Percentiles rank a stretch among this genome's conserved stretches.
These are phyloP conservation scores for Melanerpes aurifrons DNA, from an alignment of 2,113 vertebrate species.

Conservation along the genomic window DNA sequence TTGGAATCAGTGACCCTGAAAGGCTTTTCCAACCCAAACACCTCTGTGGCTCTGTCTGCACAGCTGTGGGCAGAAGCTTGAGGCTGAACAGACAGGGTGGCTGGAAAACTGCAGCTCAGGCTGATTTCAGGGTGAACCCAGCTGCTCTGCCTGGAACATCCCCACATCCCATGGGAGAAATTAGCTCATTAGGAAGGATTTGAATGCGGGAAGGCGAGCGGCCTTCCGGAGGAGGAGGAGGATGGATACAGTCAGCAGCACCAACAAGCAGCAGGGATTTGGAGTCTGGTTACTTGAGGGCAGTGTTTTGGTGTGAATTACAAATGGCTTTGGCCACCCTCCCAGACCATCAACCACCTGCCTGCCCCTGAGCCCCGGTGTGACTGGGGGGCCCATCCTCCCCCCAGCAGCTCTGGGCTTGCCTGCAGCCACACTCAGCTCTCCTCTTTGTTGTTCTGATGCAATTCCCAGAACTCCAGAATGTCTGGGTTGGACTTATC, in stretches of 20 bases:
- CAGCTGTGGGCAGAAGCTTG: rapidly evolving
- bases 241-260: rapidly evolving
- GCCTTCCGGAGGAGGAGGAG: neutral
- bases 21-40: no score
- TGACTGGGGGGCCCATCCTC: rapidly evolving
- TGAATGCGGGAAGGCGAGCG: rapidly evolving
- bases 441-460: no score
- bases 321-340: neutral
- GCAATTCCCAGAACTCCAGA: neutral
- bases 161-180: rapidly evolving
- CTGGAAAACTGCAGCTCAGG: neutral
- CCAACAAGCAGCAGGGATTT: rapidly evolving
- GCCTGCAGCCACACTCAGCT: rapidly evolving
- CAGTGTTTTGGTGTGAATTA: neutral
- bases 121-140: rapidly evolving
- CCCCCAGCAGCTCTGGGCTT: rapidly evolving
- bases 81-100: neutral
- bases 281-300: neutral
- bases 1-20: no score
- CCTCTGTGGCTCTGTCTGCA: no score
- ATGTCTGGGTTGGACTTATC: neutral
- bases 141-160: neutral
- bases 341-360: neutral
- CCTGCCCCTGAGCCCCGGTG: neutral
- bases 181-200: neutral